phyloP scores from a whole-genome alignment of 2,797 vertebrate species.

The Lutjanus campechanus region DNA sequence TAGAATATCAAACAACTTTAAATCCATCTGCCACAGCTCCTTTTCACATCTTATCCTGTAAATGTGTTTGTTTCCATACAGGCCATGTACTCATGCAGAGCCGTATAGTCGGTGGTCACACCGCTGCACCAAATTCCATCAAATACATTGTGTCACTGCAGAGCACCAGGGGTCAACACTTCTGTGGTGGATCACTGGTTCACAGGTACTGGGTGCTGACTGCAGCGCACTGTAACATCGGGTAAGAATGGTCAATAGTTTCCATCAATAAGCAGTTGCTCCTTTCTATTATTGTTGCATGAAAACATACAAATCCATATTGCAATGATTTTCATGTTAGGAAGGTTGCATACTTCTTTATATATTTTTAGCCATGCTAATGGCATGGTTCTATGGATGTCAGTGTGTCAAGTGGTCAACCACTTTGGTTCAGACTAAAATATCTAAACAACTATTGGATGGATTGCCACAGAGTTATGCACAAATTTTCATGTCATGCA shows the following conservation, averaged over 20 bases:
- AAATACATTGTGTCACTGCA: conserved; percentile 87
- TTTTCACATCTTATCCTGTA: neutral
- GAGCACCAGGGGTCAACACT: conserved; percentile 80
- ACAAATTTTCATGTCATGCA: neutral
- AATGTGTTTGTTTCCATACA: conserved; percentile 59
- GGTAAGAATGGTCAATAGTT: conserved; percentile 66
- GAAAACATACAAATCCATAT: neutral
- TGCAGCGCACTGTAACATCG: conserved; percentile 85
- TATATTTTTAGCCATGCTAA: neutral
- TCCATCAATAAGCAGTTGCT: neutral
- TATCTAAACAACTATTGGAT: neutral
- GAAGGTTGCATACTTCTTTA: neutral
- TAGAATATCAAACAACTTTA: neutral
- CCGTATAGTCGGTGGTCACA: conserved; percentile 85
- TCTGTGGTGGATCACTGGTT: conserved; percentile 82
- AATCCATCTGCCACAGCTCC: neutral
- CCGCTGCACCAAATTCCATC: conserved; percentile 80
- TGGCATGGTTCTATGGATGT: neutral
- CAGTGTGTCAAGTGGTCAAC: neutral
- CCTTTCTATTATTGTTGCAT: neutral
- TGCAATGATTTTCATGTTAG: neutral
- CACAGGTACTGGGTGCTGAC: conserved; percentile 86
- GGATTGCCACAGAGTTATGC: neutral
- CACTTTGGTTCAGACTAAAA: neutral
- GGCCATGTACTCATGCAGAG: conserved; percentile 68